Percentiles rank a stretch among this genome's conserved stretches.
Evolutionary conservation across 30 jellyfish, hydroid and myxozoan genomes (phyloP).

Genomic region (Aurelia aurita): DNA sequence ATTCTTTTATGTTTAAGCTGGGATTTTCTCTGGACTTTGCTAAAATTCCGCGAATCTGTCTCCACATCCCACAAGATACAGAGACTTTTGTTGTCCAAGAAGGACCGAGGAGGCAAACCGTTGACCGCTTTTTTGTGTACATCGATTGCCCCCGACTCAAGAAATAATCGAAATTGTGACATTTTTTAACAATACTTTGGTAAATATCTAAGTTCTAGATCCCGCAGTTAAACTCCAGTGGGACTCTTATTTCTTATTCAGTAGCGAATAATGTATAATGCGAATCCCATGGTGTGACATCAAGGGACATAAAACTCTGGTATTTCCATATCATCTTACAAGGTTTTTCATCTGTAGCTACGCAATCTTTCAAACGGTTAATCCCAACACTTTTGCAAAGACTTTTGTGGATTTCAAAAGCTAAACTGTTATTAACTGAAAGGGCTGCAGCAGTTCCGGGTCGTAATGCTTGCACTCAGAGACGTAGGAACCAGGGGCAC

Average conservation of each 20-base stretch:
- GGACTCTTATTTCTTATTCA: slow-evolving; percentile 50
- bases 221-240: slow-evolving; percentile 66
- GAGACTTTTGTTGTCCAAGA: too few species aligned
- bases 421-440: slow-evolving; percentile 50
- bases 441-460: slow-evolving; percentile 43
- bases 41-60: slow-evolving; percentile 39
- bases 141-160: neutral
- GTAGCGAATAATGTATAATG: slow-evolving; percentile 51
- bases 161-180: slow-evolving; percentile 23
- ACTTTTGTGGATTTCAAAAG: slow-evolving; percentile 56
- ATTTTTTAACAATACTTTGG: neutral
- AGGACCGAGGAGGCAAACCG: too few species aligned
- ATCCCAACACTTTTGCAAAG: slow-evolving; percentile 56
- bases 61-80: slow-evolving; percentile 16
- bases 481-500: too few species aligned
- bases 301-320: slow-evolving; percentile 56
- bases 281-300: slow-evolving; percentile 71
- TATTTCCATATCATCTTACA: slow-evolving; percentile 31
- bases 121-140: too few species aligned
- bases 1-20: slow-evolving; percentile 42
- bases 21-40: slow-evolving; percentile 64
- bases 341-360: neutral
- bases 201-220: slow-evolving; percentile 38
- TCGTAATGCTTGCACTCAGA: neutral
- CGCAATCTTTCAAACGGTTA: slow-evolving; percentile 42